Evolutionary conservation across 2,797 vertebrate species (phyloP), one percentile per base, ranked within the genome.

Genomic region (Anguilla obscura): DNA sequence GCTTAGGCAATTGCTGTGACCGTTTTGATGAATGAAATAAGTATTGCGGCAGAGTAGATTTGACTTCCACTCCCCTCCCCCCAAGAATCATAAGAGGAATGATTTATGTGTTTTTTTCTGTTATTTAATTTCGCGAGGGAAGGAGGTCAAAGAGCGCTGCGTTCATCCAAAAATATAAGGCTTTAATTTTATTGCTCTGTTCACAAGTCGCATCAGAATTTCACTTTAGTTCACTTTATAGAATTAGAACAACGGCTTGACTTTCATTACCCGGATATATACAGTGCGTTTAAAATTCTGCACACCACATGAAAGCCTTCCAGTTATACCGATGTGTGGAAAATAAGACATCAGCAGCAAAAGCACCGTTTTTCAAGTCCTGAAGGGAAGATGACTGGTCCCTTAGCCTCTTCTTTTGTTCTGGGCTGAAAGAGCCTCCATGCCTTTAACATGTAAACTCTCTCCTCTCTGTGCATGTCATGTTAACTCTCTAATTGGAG

Each of bases 41-140:
- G 94, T 94, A 96, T 97, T 96, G 95, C 91, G 89, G 92, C 90
- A 92, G 95, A 96, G 96, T 95, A 94, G 94, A 96, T 96, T 92
- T 95, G 95, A 95, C 95, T 96, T 94, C 95, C 94, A 92, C 93
- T 94, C 69, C 33, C 95, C 94, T 92, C 93, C 90, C 93, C 94
- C 74, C 74, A 40, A 86, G 21, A 94, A 85, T 88, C 89, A 87
- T 87, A 88, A 88, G 88, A 86, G 40, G 85, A 87, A 87, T 97
- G 96, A 97, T 97, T 96, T 96, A 96, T 97, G 96, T 96, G 95
- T 95, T 96, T 96, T 58, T 79, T 94, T 94, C 94, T 95, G 94
- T 96, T 92, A 95, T 96, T 96, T 95, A 94, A 96, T 96, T 96
- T 94, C 93, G 93, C 94, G 91, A 92, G 89, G 93, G 91, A 87